Percentiles rank a stretch among this genome's conserved stretches.
phyloP scores from a whole-genome alignment of 2,113 vertebrate genomes.

The Notothenia rossii region DNA sequence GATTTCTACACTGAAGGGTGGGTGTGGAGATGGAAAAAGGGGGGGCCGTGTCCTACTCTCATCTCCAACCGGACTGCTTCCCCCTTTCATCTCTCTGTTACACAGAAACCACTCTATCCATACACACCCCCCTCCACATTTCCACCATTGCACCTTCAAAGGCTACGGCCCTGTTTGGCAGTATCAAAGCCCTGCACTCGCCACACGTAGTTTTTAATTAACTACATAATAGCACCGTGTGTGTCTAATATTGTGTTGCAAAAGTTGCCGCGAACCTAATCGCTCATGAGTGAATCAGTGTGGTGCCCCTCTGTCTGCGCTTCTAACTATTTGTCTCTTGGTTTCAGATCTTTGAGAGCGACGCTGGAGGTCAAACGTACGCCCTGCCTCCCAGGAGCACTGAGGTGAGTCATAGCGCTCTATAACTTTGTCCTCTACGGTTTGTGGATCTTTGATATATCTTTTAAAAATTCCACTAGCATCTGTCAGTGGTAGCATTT shows the following conservation, averaged over 20 bases:
- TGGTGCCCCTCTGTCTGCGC: slow-evolving; percentile 54
- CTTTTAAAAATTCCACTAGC: slow-evolving; percentile 46
- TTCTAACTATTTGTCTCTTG: slow-evolving; percentile 42
- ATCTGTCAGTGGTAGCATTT: slow-evolving; percentile 41
- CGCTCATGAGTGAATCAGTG: slow-evolving; percentile 53
- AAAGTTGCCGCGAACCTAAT: slow-evolving; percentile 49
- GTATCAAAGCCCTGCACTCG: slow-evolving; percentile 67
- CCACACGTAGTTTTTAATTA: slow-evolving; percentile 77
- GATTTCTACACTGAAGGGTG: slow-evolving; percentile 16
- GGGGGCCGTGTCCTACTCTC: slow-evolving; percentile 16
- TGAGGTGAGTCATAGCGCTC: slow-evolving; percentile 67
- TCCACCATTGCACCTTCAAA: slow-evolving; percentile 68
- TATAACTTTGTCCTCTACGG: background rate
- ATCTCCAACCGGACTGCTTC: slow-evolving; percentile 29
- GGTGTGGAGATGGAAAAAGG: background rate
- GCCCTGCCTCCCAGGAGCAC: slow-evolving; percentile 79
- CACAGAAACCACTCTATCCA: slow-evolving; percentile 44
- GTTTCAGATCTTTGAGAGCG: slow-evolving; percentile 90
- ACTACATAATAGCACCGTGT: slow-evolving; percentile 57
- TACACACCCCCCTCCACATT: slow-evolving; percentile 24
- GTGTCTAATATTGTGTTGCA: slow-evolving; percentile 62
- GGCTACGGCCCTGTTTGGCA: slow-evolving; percentile 51
- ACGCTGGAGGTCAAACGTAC: slow-evolving; percentile 80
- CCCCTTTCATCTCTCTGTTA: slow-evolving; percentile 50
- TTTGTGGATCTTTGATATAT: slow-evolving; percentile 40